A percentile compares a stretch with the other conserved stretches of the same genome.
Evolutionary conservation across 1,140 invertebrate genomes (phyloP).

Genomic region (Drosophila santomea): DNA sequence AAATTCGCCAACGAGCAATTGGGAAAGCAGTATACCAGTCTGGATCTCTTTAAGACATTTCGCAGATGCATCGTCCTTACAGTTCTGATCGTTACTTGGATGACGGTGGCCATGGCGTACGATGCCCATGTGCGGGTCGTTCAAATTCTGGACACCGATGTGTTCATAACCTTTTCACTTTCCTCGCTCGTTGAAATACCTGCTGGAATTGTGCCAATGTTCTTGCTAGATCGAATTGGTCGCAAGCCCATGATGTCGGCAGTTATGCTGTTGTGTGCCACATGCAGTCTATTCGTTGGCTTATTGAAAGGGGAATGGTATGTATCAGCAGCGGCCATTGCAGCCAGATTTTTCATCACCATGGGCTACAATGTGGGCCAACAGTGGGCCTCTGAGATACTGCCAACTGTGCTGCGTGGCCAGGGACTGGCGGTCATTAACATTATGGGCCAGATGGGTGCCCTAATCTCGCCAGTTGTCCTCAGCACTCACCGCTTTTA

Average conservation of each 20-base stretch:
- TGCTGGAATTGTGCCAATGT: conserved; percentile 91
- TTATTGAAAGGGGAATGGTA: conserved; percentile 88
- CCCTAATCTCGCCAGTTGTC: conserved; percentile 91
- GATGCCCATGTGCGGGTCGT: conserved; percentile 94
- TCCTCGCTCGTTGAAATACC: conserved; percentile 90
- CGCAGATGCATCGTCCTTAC: conserved; percentile 89
- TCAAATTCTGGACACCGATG: conserved; percentile 90
- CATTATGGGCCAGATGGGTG: conserved; percentile 92
- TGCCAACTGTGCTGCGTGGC: conserved; percentile 93
- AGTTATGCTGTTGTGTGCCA: conserved; percentile 90
- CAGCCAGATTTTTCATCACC: conserved; percentile 92
- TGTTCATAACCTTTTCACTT: conserved; percentile 93
- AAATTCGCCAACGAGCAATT: conserved; percentile 87
- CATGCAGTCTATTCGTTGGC: conserved; percentile 91
- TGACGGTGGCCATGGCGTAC: conserved; percentile 93
- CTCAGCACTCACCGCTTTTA: conserved; percentile 90
- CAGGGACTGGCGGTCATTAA: conserved; percentile 93
- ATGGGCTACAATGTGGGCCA: conserved; percentile 94
- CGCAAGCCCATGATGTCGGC: conserved; percentile 92
- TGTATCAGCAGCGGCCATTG: conserved; percentile 89
- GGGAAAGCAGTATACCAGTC: conserved; percentile 88
- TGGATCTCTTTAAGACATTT: conserved; percentile 91
- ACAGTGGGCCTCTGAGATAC: conserved; percentile 93
- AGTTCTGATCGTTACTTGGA: conserved; percentile 92
- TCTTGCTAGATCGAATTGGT: conserved; percentile 92